Conservation (phyloP, 1,140 invertebrate species). For the Penaeus chinensis region DNA sequence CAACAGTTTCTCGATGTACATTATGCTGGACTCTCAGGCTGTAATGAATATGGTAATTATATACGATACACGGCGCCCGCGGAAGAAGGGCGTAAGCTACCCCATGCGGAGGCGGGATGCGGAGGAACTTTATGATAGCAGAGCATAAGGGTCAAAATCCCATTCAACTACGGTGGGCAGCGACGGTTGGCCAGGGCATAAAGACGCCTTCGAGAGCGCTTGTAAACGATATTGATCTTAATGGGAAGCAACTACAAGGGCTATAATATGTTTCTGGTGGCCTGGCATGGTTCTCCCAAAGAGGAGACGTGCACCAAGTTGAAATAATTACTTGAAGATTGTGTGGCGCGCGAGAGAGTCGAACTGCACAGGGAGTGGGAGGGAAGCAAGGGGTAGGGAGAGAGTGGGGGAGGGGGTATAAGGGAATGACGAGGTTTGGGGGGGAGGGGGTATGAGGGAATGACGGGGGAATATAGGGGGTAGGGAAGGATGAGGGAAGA, state of each 20-base stretch:
- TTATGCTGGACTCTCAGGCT: constrained; percentile 46
- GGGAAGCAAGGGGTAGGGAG: not conserved
- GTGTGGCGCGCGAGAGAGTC: constrained; percentile 17
- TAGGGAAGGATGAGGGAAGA: not conserved
- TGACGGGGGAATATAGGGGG: not conserved
- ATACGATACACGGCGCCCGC: constrained; percentile 34
- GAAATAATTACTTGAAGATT: constrained; percentile 56
- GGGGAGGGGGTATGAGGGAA: constrained; percentile 4
- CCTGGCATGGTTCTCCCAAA: constrained; percentile 35
- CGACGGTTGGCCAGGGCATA: constrained; percentile 14
- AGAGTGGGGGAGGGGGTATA: not conserved
- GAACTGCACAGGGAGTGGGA: constrained; percentile 17
- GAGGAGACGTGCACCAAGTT: constrained; percentile 16
- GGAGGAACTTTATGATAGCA: not conserved
- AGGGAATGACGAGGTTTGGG: not conserved
- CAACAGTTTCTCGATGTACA: constrained; percentile 55
- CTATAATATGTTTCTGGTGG: constrained; percentile 56
- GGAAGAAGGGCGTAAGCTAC: not conserved
- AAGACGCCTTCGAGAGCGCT: constrained; percentile 48
- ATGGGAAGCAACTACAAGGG: constrained; percentile 54
- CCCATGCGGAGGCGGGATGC: not conserved
- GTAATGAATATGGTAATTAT: constrained; percentile 61
- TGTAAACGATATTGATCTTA: constrained; percentile 61
- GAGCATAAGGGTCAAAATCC: not conserved
- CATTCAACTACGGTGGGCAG: not conserved